Evolutionary conservation across 1,140 invertebrate genomes (phyloP).

Genomic region (Pseudomyrmex dendroicus): DNA sequence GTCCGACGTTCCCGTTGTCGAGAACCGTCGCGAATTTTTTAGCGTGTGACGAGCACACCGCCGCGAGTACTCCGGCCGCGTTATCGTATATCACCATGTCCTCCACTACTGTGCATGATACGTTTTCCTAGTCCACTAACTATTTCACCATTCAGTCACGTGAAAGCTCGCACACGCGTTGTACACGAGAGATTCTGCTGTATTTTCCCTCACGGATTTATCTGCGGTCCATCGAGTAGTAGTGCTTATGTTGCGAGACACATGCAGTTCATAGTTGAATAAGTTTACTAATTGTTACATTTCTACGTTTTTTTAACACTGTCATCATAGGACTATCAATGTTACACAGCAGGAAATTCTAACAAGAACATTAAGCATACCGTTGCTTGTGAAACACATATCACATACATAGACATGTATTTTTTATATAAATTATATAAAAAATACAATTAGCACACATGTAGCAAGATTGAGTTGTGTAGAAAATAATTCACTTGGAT

Average conservation of each 20-base stretch:
- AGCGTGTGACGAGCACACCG: background rate
- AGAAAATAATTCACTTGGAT: too few species aligned
- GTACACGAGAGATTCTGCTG: background rate
- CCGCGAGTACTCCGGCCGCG: background rate
- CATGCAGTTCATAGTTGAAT: background rate
- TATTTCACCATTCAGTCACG: too few species aligned
- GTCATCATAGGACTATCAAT: background rate
- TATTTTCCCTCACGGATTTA: background rate
- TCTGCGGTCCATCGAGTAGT: background rate
- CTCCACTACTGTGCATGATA: too few species aligned
- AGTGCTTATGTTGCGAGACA: background rate
- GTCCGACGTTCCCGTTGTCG: slow-evolving; percentile 4
- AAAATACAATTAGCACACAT: too few species aligned
- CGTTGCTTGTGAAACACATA: background rate
- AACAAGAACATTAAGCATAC: background rate
- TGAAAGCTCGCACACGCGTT: background rate
- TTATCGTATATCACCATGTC: background rate
- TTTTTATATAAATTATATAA: background rate
- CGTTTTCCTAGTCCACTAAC: too few species aligned
- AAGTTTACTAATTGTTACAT: background rate
- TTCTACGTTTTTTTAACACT: background rate
- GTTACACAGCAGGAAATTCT: slow-evolving; percentile 4
- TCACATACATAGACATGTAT: background rate
- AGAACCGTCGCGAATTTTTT: background rate
- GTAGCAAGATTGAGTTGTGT: background rate